phyloP scores from a whole-genome alignment of 2,113 vertebrate genomes.

The Probosciger aterrimus region DNA sequence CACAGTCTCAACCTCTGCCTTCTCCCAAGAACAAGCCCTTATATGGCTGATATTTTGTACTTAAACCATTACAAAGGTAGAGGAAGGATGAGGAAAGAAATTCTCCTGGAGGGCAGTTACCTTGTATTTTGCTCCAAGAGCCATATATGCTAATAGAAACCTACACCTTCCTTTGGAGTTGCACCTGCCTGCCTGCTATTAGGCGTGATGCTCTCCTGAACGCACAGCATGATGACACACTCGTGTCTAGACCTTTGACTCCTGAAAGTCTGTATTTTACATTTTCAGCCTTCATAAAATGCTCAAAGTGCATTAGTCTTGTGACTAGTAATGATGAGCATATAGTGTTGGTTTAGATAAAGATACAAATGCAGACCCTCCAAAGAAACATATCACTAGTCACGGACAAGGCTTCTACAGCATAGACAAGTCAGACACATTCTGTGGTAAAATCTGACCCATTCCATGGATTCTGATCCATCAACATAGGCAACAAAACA shows the following conservation, averaged over 20 bases:
- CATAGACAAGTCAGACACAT: background rate
- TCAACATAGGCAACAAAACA: background rate
- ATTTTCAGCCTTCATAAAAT: background rate
- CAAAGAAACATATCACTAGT: background rate
- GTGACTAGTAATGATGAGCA: background rate
- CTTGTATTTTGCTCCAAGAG: background rate
- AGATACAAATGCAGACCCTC: background rate
- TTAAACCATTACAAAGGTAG: background rate
- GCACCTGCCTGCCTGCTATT: background rate
- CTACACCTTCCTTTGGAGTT: background rate
- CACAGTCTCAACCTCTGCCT: background rate
- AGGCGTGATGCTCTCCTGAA: background rate
- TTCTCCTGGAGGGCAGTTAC: background rate
- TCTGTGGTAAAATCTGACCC: background rate
- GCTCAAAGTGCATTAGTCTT: background rate
- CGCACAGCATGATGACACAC: accelerated
- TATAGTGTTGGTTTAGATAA: background rate
- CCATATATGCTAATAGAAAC: background rate
- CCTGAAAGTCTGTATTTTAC: background rate
- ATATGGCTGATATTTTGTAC: background rate
- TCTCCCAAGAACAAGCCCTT: background rate
- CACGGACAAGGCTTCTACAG: background rate
- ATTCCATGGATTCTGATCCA: background rate
- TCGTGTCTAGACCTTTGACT: background rate
- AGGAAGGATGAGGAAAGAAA: background rate